Conservation (phyloP, 2,888 invertebrate genomes). For the Oscheius sp. region DNA sequence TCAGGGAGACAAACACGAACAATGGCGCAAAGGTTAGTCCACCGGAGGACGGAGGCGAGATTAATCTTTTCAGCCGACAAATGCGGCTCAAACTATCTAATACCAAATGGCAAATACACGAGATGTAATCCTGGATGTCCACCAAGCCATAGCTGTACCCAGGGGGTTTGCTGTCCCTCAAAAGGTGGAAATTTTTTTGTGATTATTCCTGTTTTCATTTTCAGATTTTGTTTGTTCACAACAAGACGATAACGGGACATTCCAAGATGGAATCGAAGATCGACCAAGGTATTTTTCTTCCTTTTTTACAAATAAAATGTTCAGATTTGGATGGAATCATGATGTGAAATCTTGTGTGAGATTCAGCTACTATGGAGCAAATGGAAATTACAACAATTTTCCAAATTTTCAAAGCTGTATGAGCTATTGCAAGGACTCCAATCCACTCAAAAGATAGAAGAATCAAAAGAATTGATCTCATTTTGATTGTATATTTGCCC, state of each 20-base stretch:
- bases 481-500: background rate
- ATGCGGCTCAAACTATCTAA: constrained; percentile 61
- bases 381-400: constrained; percentile 69
- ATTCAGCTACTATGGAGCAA: constrained; percentile 68
- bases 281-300: constrained; percentile 49
- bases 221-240: constrained; percentile 66
- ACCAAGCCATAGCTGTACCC: constrained; percentile 58
- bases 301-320: background rate
- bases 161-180: constrained; percentile 63
- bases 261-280: constrained; percentile 65
- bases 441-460: background rate
- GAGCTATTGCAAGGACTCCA: constrained; percentile 43
- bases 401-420: constrained; percentile 55
- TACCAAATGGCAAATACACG: constrained; percentile 65
- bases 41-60: no score
- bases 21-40: constrained; percentile 54
- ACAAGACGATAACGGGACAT: constrained; percentile 63
- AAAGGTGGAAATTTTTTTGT: constrained; percentile 43
- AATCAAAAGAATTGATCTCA: background rate
- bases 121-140: constrained; percentile 52
- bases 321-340: constrained; percentile 62
- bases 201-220: constrained; percentile 24
- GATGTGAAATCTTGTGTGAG: constrained; percentile 64
- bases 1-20: constrained; percentile 46
- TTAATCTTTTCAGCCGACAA: constrained; percentile 59